Evolutionary conservation across 2,888 invertebrate species (phyloP).

Genomic region (Nemurella pictetii): DNA sequence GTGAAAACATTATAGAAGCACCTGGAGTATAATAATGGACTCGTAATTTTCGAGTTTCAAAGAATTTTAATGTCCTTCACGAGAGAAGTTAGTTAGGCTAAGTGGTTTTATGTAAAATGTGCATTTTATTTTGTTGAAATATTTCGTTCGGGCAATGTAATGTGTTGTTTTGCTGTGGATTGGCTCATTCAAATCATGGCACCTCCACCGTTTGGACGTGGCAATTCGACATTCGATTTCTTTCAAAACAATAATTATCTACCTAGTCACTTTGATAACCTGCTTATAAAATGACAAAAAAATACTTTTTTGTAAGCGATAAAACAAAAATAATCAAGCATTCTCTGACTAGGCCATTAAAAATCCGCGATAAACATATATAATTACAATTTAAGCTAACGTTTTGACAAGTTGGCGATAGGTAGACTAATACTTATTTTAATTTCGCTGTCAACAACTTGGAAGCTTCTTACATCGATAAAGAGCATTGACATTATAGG

Average conservation of each 20-base stretch:
- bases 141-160: not conserved
- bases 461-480: not conserved
- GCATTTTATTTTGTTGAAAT: not conserved
- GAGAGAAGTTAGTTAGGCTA: not conserved
- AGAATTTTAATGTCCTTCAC: not conserved
- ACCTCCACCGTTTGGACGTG: not conserved
- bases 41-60: constrained; percentile 1
- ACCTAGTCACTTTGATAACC: not conserved
- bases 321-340: not conserved
- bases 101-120: not conserved
- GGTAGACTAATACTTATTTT: not conserved
- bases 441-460: not conserved
- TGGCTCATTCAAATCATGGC: not conserved
- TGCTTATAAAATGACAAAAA: not conserved
- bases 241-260: not conserved
- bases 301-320: not conserved
- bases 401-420: not conserved
- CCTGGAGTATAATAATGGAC: constrained; percentile 7
- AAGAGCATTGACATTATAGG: not conserved
- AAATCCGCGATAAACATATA: not conserved
- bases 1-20: constrained; percentile 6
- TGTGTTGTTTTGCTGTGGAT: not conserved
- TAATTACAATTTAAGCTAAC: not conserved
- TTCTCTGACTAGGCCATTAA: not conserved
- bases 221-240: not conserved